Base-by-base conservation (phyloP, 2,797 vertebrate species). In the Tapera naevia region DNA sequence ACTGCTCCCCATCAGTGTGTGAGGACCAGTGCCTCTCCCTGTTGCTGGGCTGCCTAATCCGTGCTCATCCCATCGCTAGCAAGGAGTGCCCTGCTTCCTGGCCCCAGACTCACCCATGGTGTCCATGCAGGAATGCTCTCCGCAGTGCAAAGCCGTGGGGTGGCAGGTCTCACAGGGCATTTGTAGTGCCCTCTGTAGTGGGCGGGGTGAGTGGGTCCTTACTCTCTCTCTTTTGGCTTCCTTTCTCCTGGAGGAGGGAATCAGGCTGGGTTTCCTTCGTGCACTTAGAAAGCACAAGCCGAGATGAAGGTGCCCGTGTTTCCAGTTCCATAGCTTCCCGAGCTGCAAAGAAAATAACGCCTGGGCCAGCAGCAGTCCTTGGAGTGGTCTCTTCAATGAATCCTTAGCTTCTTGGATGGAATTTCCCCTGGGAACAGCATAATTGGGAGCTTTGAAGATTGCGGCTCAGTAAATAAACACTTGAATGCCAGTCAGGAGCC, bases 351-450 rank as follows among this genome's bases (percentile, higher is more conserved):
- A 87, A 95, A 88, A 94, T 33, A 93, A 69, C 10, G 5, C 13
- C 21, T 0, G 0, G 39, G 83, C 80, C 74, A 76, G 51, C 81
- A 91, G 56, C 81, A 92, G 80, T 69, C 43, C 80, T 86, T 84
- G 54, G 80, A 93, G 90, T 69, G 92, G 62, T 65, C 86, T 90
- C 62, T 72, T 57, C 64, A 74, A 73, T 11, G 61, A 61, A 54
- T 30, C 51, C 71, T 82, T 51, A 69, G 30, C 22, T 85, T 28
- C 32, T 70, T 51, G 67, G 80, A 9, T 70, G 81, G 81, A 87
- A 93, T 92, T 96, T 89, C 35, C 60, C 74, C 48, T 28, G 66
- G 56, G 74, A 96, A 62, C 64, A 91, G 79, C 11, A 2, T 80
- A 60, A 72, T 46, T 85, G 71, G 28, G 21, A 91, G 65, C 65